Percentiles rank a stretch among this genome's conserved stretches.
Conservation (phyloP, 1,140 invertebrate species). For the Littorina saxatilis region DNA sequence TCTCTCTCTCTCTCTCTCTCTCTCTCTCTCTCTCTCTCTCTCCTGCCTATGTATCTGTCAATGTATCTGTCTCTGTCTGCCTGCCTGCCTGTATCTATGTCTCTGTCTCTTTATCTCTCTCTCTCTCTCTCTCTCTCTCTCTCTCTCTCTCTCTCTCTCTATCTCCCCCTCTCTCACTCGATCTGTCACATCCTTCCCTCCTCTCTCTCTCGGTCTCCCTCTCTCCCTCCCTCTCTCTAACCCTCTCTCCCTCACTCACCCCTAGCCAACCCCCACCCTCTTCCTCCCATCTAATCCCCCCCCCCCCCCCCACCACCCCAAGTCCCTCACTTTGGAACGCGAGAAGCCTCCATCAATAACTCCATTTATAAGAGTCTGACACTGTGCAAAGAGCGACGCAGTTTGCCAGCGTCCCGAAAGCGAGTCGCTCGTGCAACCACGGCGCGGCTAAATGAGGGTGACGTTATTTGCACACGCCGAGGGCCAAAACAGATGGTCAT, state of each 20-base stretch:
- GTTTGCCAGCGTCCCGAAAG: no score
- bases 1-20: neutral
- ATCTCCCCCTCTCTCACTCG: neutral
- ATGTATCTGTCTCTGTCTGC: neutral
- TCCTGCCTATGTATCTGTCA: neutral
- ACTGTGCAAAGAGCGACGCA: no score
- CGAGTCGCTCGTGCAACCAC: no score
- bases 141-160: neutral
- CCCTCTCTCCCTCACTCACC: neutral
- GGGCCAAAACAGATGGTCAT: no score
- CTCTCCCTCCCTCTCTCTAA: neutral
- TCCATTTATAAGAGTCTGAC: neutral
- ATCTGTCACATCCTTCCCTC: neutral
- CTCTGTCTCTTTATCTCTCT: no score
- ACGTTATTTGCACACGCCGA: no score
- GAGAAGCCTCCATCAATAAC: neutral
- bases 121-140: no score
- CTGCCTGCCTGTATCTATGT: neutral
- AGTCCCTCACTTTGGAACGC: no score
- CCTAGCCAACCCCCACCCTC: no score
- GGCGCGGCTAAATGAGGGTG: no score
- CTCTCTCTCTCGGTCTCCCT: neutral
- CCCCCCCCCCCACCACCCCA: no score
- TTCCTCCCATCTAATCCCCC: no score
- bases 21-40: neutral